Percentiles rank a stretch among this genome's conserved stretches.
Conservation (phyloP, 2,888 invertebrate species). For the Lamellibrachia satsuma region DNA sequence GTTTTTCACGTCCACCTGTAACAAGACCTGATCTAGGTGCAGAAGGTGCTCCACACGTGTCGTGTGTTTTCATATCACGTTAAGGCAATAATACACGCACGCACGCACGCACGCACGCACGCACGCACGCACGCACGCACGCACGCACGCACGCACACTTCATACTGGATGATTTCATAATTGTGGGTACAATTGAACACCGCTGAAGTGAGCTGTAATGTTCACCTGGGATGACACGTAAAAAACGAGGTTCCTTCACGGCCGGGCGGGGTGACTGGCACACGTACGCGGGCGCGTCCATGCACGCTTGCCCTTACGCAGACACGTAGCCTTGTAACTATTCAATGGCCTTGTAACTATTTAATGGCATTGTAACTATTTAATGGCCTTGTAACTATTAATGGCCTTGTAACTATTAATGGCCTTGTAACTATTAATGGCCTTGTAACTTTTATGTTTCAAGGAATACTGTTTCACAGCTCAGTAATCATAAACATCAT, state of each 20-base stretch:
- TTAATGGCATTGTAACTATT: background rate
- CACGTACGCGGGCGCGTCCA: no score
- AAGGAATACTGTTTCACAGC: background rate
- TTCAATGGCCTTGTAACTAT: background rate
- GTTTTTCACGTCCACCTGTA: no score
- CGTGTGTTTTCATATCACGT: background rate
- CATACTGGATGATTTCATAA: no score
- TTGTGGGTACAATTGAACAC: no score
- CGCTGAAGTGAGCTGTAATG: no score
- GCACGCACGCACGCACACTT: conserved; percentile 9
- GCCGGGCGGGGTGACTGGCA: no score
- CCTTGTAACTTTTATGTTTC: background rate
- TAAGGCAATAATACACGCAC: background rate
- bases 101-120: conserved; percentile 14
- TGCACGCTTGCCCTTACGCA: no score
- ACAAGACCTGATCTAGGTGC: background rate
- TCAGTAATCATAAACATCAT: background rate
- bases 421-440: background rate
- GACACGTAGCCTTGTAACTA: no score
- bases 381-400: background rate
- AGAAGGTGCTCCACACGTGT: background rate
- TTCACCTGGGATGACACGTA: background rate
- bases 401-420: background rate
- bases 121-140: conserved; percentile 14
- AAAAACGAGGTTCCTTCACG: background rate